Evolutionary conservation across 2,113 vertebrate genomes (phyloP).

Genomic region (Xenopus tropicalis): DNA sequence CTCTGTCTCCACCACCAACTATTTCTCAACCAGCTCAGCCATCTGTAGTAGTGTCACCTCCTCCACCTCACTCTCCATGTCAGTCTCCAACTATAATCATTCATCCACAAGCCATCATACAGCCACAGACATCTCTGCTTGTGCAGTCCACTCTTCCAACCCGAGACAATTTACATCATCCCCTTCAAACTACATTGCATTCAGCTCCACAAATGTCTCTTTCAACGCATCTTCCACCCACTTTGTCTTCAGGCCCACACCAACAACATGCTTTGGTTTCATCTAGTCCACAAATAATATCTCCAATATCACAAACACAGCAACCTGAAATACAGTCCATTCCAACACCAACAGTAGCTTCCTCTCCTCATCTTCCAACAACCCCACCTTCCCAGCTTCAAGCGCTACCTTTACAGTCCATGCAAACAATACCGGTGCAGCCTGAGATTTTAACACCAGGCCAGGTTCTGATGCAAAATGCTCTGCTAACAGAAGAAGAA

Average conservation of each 20-base stretch:
- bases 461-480: slow-evolving; percentile 76
- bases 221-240: slow-evolving; percentile 61
- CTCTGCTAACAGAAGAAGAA: slow-evolving; percentile 78
- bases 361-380: slow-evolving; percentile 67
- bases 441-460: slow-evolving; percentile 78
- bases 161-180: slow-evolving; percentile 57
- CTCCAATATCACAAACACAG: slow-evolving; percentile 62
- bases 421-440: slow-evolving; percentile 78
- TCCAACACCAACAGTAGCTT: slow-evolving; percentile 64
- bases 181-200: slow-evolving; percentile 51
- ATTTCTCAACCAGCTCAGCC: slow-evolving; percentile 66
- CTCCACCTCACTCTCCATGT: slow-evolving; percentile 69
- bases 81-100: slow-evolving; percentile 77
- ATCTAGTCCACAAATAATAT: slow-evolving; percentile 59
- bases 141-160: slow-evolving; percentile 69
- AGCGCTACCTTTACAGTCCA: slow-evolving; percentile 73
- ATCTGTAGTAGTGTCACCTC: slow-evolving; percentile 74
- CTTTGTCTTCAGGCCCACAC: slow-evolving; percentile 63
- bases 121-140: slow-evolving; percentile 69
- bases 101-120: slow-evolving; percentile 70
- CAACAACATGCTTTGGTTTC: slow-evolving; percentile 64
- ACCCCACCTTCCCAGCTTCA: slow-evolving; percentile 74
- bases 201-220: slow-evolving; percentile 56
- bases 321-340: slow-evolving; percentile 64
- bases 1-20: slow-evolving; percentile 60